Percentiles rank a stretch among this genome's conserved stretches.
Conservation (phyloP, 2,888 invertebrate species). For the Urechis unicinctus region DNA sequence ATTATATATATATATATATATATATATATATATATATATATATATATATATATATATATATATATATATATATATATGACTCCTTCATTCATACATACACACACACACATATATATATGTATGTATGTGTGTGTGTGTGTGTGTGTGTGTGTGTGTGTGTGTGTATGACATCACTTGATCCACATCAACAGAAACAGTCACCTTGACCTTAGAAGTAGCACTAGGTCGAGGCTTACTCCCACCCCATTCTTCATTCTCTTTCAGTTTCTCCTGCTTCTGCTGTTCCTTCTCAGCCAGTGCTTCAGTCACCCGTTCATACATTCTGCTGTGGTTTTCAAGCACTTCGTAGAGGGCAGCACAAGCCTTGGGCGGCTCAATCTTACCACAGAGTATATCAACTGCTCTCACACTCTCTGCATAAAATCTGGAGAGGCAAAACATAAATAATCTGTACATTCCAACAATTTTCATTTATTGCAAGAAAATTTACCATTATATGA, state of each 20-base stretch:
- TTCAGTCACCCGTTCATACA: constrained; percentile 26
- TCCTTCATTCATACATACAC: too few species aligned
- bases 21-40: neutral
- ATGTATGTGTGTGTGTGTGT: too few species aligned
- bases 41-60: constrained; percentile 2
- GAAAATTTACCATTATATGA: too few species aligned
- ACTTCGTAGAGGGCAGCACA: constrained; percentile 37
- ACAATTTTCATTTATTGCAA: too few species aligned
- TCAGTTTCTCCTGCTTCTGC: neutral
- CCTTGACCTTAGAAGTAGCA: too few species aligned
- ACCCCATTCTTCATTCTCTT: too few species aligned
- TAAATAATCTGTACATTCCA: neutral
- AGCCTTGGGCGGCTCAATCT: constrained; percentile 30
- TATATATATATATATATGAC: neutral
- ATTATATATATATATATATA: neutral
- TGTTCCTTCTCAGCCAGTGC: constrained; percentile 19
- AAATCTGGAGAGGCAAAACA: constrained; percentile 25
- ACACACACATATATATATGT: too few species aligned
- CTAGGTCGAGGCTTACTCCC: too few species aligned
- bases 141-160: too few species aligned
- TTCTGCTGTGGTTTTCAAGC: constrained; percentile 30
- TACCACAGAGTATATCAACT: constrained; percentile 33
- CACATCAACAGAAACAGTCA: too few species aligned
- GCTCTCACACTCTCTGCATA: constrained; percentile 37
- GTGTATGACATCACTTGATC: too few species aligned